These are phyloP conservation scores for Hylaea fasciaria DNA, from an alignment of 2,888 invertebrate species.

Conservation along the genomic window DNA sequence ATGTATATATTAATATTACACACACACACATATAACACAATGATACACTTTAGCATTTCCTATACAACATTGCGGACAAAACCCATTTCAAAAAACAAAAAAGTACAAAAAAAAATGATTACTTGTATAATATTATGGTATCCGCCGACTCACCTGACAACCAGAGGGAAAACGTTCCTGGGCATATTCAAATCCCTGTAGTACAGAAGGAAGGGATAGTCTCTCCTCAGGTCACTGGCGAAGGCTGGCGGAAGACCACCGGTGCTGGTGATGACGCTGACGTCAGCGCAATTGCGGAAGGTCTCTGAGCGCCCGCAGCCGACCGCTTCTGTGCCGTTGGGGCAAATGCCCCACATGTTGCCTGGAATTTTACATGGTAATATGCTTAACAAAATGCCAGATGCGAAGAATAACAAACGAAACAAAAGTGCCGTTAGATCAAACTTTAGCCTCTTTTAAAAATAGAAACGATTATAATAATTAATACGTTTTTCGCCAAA, in stretches of 20 bases:
- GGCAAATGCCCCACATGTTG: slow-evolving; percentile 96
- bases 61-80: slow-evolving; percentile 1
- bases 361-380: slow-evolving; percentile 72
- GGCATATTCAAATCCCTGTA: slow-evolving; percentile 89
- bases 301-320: slow-evolving; percentile 97
- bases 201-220: slow-evolving; percentile 91
- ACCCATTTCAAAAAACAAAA: slow-evolving; percentile 25
- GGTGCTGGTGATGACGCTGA: slow-evolving; percentile 91
- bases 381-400: neutral
- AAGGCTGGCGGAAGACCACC: slow-evolving; percentile 90
- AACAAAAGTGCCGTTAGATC: neutral
- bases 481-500: too few relatives aligned
- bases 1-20: slow-evolving; percentile 29
- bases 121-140: too few relatives aligned
- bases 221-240: slow-evolving; percentile 82
- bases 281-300: slow-evolving; percentile 95
- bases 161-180: slow-evolving; percentile 88
- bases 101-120: slow-evolving; percentile 1
- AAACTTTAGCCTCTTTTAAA: too few relatives aligned
- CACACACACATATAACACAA: slow-evolving; percentile 7
- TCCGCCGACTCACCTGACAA: slow-evolving; percentile 86
- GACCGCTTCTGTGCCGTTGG: slow-evolving; percentile 93
- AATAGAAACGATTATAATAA: too few relatives aligned
- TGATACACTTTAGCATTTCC: too few relatives aligned
- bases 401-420: neutral